These are phyloP conservation scores for Misgurnus anguillicaudatus DNA, from an alignment of 2,113 vertebrate genomes.

Conservation along the genomic window DNA sequence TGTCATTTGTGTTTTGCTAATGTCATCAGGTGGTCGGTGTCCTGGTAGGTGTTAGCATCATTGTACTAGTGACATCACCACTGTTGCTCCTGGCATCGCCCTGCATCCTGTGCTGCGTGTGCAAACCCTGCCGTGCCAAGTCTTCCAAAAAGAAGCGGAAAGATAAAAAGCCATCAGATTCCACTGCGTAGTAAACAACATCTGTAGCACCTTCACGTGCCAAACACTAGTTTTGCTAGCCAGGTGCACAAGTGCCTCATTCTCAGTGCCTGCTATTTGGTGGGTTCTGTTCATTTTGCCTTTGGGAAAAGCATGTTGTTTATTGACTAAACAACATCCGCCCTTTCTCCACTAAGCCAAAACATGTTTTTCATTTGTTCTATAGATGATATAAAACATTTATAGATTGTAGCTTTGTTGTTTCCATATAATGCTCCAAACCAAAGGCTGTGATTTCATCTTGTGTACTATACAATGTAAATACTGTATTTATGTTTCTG, in stretches of 20 bases:
- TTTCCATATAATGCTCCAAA: constrained; percentile 61
- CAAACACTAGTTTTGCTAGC: constrained; percentile 65
- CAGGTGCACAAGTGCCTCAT: constrained; percentile 76
- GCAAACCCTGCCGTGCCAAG: constrained; percentile 87
- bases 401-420: constrained; percentile 59
- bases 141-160: constrained; percentile 79
- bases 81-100: constrained; percentile 92
- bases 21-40: constrained; percentile 90
- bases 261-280: constrained; percentile 71
- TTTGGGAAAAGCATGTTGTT: constrained; percentile 62
- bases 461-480: constrained; percentile 64
- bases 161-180: constrained; percentile 69
- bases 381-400: constrained; percentile 43
- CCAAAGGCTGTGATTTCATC: constrained; percentile 66
- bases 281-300: constrained; percentile 63
- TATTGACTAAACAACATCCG: constrained; percentile 44
- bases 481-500: constrained; percentile 59
- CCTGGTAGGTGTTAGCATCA: constrained; percentile 89
- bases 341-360: constrained; percentile 53
- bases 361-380: constrained; percentile 50
- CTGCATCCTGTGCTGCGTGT: constrained; percentile 92
- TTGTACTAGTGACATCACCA: constrained; percentile 91
- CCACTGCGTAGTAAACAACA: constrained; percentile 49
- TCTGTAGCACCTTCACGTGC: constrained; percentile 62
- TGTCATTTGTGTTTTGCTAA: constrained; percentile 43